phyloP scores from a whole-genome alignment of 2,888 invertebrate genomes.

The Apamea crenata region DNA sequence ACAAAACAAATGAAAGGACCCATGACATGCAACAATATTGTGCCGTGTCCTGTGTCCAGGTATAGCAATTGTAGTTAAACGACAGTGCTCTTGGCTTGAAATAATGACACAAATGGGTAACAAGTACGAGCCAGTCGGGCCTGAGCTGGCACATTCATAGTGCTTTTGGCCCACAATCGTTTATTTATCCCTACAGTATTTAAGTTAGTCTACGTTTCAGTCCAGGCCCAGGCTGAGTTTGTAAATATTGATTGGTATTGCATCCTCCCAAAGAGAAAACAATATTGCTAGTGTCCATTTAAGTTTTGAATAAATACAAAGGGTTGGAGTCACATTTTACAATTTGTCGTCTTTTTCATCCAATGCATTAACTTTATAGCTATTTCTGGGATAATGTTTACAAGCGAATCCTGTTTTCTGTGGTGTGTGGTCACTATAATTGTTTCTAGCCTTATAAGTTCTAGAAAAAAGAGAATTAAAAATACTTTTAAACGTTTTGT shows the following conservation, averaged over 20 bases:
- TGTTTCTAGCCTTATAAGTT: not conserved
- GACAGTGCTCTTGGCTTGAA: constrained; percentile 20
- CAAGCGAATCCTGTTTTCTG: not conserved
- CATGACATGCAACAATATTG: not conserved
- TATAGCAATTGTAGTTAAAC: constrained; percentile 12
- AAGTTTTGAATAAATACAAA: not conserved
- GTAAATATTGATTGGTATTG: not conserved
- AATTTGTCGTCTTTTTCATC: not conserved
- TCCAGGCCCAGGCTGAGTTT: not conserved
- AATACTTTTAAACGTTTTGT: constrained; percentile 8
- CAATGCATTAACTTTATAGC: not conserved
- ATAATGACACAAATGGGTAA: constrained; percentile 29
- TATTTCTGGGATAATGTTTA: not conserved
- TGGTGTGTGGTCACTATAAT: constrained; percentile 10
- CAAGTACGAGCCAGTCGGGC: not conserved
- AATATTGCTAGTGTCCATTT: not conserved
- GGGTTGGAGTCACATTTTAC: not conserved
- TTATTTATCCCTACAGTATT: not conserved
- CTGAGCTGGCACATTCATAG: not conserved
- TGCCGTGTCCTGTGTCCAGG: not conserved
- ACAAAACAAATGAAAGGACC: constrained; percentile 1
- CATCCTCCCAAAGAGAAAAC: not conserved
- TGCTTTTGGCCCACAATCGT: not conserved
- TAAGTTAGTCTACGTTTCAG: not conserved
- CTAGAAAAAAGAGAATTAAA: not conserved